Evolutionary conservation across 2,888 invertebrate species (phyloP).

Genomic region (Luffia ferchaultella): DNA sequence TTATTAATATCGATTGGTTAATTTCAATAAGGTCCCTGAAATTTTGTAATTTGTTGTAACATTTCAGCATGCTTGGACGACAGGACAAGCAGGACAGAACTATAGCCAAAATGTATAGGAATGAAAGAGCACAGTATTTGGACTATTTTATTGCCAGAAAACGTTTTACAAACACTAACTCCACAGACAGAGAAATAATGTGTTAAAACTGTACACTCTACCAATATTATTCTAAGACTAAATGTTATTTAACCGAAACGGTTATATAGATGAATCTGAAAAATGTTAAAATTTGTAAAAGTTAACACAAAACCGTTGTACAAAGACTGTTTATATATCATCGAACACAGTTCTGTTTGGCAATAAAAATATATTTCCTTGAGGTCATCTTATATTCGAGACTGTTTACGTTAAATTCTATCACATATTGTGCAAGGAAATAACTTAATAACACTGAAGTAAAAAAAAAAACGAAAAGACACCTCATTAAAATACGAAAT

Average conservation of each 20-base stretch:
- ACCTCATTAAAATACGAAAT: constrained; percentile 49
- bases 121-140: too few relatives aligned
- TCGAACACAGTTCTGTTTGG: constrained; percentile 38
- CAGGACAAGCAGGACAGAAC: too few relatives aligned
- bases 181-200: constrained; percentile 36
- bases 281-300: constrained; percentile 30
- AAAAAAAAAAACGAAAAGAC: constrained; percentile 41
- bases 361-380: constrained; percentile 45
- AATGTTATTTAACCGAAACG: constrained; percentile 33
- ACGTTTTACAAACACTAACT: constrained; percentile 59
- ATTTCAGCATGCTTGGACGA: too few relatives aligned
- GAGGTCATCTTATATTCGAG: constrained; percentile 54
- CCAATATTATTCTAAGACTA: constrained; percentile 45
- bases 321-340: constrained; percentile 35
- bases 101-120: too few relatives aligned
- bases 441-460: constrained; percentile 56
- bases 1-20: too few relatives aligned
- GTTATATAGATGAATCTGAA: constrained; percentile 28
- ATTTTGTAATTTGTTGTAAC: too few relatives aligned
- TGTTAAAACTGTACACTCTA: constrained; percentile 56
- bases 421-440: constrained; percentile 29
- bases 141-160: constrained; percentile 65
- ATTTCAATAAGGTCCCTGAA: too few relatives aligned
- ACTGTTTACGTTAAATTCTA: too few relatives aligned
- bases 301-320: not conserved